These are phyloP conservation scores for Odobenus rosmarus DNA, from an alignment of 2,113 vertebrate species.

Conservation along the genomic window DNA sequence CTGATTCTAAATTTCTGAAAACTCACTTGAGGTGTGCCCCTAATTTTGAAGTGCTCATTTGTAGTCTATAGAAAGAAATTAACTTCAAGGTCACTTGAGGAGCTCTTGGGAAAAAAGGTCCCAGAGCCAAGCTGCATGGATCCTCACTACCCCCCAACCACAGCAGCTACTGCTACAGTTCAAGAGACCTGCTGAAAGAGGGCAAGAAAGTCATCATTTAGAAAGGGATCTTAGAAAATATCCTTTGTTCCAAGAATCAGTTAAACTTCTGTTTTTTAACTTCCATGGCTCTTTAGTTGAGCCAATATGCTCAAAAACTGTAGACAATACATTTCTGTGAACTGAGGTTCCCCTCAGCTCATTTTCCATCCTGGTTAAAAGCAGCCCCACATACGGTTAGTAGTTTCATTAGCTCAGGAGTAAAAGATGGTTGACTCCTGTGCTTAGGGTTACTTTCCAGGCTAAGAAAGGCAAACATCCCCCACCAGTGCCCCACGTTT, in stretches of 20 bases:
- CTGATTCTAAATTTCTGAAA: not conserved
- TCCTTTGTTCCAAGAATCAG: not conserved
- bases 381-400: not conserved
- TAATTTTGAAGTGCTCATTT: not conserved
- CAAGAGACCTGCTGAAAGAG: not conserved
- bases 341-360: not conserved
- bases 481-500: not conserved
- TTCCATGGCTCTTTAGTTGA: not conserved
- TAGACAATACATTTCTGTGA: not conserved
- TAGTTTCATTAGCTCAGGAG: not conserved
- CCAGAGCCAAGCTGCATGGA: not conserved
- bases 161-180: not conserved
- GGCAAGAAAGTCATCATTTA: not conserved
- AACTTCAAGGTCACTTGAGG: not conserved
- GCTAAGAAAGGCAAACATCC: not conserved
- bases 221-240: conserved; percentile 7
- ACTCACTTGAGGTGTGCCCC: not conserved
- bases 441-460: not conserved
- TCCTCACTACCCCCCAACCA: not conserved
- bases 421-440: not conserved
- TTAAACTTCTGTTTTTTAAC: not conserved
- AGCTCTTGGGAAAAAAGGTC: not conserved
- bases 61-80: not conserved
- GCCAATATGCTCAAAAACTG: not conserved
- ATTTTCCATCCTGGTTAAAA: not conserved